These are phyloP conservation scores for Cartodere bifasciata DNA, from an alignment of 2,888 invertebrate genomes.

Conservation along the genomic window DNA sequence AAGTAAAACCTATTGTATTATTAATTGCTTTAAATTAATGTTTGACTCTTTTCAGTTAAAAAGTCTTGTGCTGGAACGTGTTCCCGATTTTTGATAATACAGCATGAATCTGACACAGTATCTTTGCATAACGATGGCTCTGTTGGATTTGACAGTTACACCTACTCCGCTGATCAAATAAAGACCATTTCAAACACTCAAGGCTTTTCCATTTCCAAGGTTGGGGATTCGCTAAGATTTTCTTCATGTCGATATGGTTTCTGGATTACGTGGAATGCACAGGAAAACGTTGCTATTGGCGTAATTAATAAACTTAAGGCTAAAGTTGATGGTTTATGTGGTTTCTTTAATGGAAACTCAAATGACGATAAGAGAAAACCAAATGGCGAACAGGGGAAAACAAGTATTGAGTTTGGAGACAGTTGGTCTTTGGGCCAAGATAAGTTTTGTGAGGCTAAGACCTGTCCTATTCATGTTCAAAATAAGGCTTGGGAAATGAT, in stretches of 20 bases:
- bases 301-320: constrained; percentile 49
- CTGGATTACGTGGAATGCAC: constrained; percentile 56
- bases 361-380: constrained; percentile 61
- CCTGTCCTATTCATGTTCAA: constrained; percentile 50
- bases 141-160: constrained; percentile 55
- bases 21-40: not conserved
- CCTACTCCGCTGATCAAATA: constrained; percentile 46
- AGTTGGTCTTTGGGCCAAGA: constrained; percentile 52
- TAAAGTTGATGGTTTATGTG: constrained; percentile 68
- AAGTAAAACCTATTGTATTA: constrained; percentile 37
- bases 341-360: constrained; percentile 54
- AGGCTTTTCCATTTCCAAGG: constrained; percentile 51
- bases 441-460: constrained; percentile 43
- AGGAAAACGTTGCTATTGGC: constrained; percentile 51
- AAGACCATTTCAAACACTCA: constrained; percentile 47
- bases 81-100: constrained; percentile 48
- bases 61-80: constrained; percentile 52
- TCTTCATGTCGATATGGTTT: constrained; percentile 59
- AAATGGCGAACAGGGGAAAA: constrained; percentile 46
- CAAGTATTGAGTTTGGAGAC: constrained; percentile 60
- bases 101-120: constrained; percentile 45
- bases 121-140: constrained; percentile 49
- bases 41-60: constrained; percentile 39
- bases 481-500: constrained; percentile 55
- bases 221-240: constrained; percentile 56